These are phyloP conservation scores for Hiodon alosoides DNA, from an alignment of 2,113 vertebrate genomes.

Conservation along the genomic window DNA sequence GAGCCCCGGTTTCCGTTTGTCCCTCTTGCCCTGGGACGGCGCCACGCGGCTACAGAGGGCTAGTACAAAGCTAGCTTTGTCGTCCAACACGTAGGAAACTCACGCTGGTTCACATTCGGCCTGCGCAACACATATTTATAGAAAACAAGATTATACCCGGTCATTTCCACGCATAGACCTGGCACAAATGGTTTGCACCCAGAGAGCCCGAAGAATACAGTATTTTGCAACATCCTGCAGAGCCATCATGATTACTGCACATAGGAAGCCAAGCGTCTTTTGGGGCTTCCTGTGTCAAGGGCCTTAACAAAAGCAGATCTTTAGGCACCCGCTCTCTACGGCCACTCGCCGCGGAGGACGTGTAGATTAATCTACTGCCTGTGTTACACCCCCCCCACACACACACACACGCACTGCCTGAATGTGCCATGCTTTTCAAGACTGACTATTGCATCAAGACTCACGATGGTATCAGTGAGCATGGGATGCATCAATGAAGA, in stretches of 20 bases:
- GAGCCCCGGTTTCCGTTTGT: conserved; percentile 5
- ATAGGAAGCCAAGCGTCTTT: background rate
- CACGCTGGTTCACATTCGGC: background rate
- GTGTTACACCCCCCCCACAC: too few species aligned
- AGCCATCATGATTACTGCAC: background rate
- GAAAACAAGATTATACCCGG: background rate
- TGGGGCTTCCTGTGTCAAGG: background rate
- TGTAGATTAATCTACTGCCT: background rate
- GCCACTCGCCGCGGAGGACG: background rate
- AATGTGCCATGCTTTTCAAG: background rate
- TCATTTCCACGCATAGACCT: background rate
- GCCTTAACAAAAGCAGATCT: conserved; percentile 1
- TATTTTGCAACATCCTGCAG: conserved; percentile 7
- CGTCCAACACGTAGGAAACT: conserved; percentile 3
- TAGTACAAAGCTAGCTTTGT: background rate
- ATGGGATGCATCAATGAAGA: too few species aligned
- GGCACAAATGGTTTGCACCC: background rate
- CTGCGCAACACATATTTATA: conserved; percentile 1
- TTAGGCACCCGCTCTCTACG: background rate
- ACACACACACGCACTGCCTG: background rate
- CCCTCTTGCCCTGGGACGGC: background rate
- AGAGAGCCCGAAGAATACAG: background rate
- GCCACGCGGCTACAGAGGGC: background rate
- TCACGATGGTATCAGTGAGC: too few species aligned
- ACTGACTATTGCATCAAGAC: too few species aligned